Evolutionary conservation across 2,113 vertebrate species (phyloP).

Genomic region (Turnix velox): DNA sequence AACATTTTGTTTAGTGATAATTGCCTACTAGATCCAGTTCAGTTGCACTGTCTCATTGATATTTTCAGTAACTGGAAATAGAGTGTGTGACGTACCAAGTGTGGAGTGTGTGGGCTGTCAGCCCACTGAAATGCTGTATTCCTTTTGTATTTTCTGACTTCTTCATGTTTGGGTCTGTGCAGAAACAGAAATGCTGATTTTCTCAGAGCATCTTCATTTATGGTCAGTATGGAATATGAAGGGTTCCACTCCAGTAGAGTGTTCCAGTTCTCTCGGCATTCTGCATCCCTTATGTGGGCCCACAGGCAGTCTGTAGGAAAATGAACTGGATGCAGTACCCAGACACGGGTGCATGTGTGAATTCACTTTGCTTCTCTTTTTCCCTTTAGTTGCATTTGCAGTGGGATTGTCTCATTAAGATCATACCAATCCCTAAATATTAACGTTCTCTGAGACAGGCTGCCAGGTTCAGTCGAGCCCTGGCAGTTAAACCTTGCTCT

Average conservation of each 20-base stretch:
- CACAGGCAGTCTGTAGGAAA: fast-evolving
- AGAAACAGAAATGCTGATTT: background rate
- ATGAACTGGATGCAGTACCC: background rate
- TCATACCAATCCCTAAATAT: background rate
- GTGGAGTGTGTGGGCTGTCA: background rate
- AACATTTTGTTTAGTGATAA: background rate
- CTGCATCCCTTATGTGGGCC: background rate
- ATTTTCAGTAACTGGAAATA: background rate
- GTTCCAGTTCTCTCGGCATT: background rate
- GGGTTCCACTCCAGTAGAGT: background rate
- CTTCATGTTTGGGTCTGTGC: background rate
- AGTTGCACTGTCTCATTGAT: background rate
- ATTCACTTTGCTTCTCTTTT: background rate
- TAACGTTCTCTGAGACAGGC: background rate
- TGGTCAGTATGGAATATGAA: background rate
- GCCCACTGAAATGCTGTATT: background rate
- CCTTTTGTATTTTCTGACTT: background rate
- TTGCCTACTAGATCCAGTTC: background rate
- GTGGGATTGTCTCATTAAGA: background rate
- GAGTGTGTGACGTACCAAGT: background rate
- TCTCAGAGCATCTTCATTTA: background rate
- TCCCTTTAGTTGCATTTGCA: background rate
- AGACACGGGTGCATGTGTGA: background rate
- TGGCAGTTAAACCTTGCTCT: background rate
- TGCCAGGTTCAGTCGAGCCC: background rate